Base-by-base conservation (phyloP, 64 coral and sea anemone genomes). In the Montipora cactus region DNA sequence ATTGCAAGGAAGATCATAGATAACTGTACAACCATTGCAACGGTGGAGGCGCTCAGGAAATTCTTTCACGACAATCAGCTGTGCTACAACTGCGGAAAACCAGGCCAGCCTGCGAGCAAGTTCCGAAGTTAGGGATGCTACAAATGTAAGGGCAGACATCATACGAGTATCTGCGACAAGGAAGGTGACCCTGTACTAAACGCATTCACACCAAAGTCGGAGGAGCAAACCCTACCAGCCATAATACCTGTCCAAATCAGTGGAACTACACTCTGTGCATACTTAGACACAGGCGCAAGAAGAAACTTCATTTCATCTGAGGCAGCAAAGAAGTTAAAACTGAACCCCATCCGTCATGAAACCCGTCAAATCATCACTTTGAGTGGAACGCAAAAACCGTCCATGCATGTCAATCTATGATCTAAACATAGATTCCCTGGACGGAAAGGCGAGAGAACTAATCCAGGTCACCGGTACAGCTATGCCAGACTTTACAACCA, bases 231-330 rank as follows among this genome's bases (percentile, higher is more conserved):
- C 10, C 69, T 91, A 18, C 94, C 77, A 57, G 76, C 89, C 5
- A 95, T 91, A 20, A 91, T 64, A 64, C 61, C 61, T 64, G 61
- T 91, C 4, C 50, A 79, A 47, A 67, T 95, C 16, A 45, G 80
- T 37, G 51, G 64, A 18, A 53, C 11, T 3, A 79, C 61, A 14
- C 14, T 64, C 82, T 95, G 94, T 81, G 89, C 89, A 3, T 91
- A 91, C 47, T 62, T 95, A 44, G 89, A 95, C 58, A 92, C 89
- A 0, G 83, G 89, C 71, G 91, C 89, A 14, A 67, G 83, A 47
- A 91, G 83, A 44, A 95, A 95, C 47, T 92, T 92, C 14, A 81
- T 95, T 37, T 91, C 94, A 2, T 44, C 7, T 20, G 83, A 91
- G 5, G 94, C 89, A 15, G 57, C 87, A 3, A 80, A 88, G n/a